A percentile compares a stretch with the other conserved stretches of the same genome.
phyloP scores from a whole-genome alignment of 2,113 vertebrate genomes.

The Tor tambroides region DNA sequence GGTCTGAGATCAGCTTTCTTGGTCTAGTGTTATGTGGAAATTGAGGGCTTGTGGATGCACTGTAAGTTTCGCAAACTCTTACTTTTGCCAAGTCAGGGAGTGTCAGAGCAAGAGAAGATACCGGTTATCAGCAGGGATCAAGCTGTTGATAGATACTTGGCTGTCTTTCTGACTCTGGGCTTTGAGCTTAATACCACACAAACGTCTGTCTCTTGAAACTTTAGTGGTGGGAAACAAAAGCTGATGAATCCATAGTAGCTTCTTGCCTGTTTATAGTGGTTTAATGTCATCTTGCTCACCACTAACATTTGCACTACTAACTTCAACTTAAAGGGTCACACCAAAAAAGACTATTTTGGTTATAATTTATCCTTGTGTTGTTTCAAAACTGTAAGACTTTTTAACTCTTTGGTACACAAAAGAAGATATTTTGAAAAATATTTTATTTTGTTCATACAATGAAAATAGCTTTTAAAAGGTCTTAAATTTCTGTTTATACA shows the following conservation, averaged over 20 bases:
- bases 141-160: constrained; percentile 21
- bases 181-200: constrained; percentile 28
- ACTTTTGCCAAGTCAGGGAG: constrained; percentile 18
- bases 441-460: too few species aligned
- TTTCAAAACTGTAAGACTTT: neutral
- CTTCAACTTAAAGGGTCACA: neutral
- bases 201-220: neutral
- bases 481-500: neutral
- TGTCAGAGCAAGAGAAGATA: constrained; percentile 25
- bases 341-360: neutral
- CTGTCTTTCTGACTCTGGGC: constrained; percentile 11
- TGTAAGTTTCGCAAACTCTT: neutral
- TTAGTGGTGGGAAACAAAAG: neutral
- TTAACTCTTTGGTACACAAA: too few species aligned
- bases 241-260: constrained; percentile 6
- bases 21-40: neutral
- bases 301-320: neutral
- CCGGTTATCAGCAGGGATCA: constrained; percentile 23
- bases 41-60: neutral
- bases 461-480: neutral
- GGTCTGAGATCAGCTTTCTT: constrained; percentile 20
- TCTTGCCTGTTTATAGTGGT: neutral
- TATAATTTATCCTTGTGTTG: neutral
- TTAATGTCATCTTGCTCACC: neutral
- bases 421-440: too few species aligned